phyloP scores from a whole-genome alignment of 1,140 invertebrate species.

The Drosophila bipectinata region DNA sequence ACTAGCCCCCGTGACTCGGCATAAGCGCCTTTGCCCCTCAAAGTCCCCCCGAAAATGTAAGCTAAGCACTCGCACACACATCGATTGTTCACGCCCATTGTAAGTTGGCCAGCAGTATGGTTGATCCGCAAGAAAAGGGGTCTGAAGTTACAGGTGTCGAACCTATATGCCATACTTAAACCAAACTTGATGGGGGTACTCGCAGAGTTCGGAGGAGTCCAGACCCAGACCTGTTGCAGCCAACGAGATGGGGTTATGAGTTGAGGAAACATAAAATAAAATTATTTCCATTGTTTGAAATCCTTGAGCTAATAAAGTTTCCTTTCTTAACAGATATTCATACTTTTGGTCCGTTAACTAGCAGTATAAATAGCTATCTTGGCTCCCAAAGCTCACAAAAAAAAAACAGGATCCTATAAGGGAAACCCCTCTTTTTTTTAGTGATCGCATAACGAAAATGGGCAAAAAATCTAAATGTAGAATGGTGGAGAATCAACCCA shows the following conservation, averaged over 20 bases:
- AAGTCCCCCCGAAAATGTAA: not conserved
- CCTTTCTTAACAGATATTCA: not conserved
- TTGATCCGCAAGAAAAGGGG: not conserved
- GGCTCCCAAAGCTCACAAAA: too few species aligned
- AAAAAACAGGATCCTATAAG: too few species aligned
- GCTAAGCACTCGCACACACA: constrained; percentile 13
- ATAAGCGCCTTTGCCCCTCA: constrained; percentile 21
- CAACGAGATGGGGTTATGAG: not conserved
- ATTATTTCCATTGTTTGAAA: not conserved
- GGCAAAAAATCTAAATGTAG: too few species aligned
- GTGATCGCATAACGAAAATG: too few species aligned
- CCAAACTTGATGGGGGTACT: not conserved
- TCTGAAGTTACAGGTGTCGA: constrained; percentile 28
- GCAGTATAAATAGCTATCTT: too few species aligned
- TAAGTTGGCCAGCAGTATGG: constrained; percentile 15
- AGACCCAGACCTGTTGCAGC: not conserved
- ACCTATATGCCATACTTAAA: constrained; percentile 10
- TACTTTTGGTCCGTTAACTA: not conserved
- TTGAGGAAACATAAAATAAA: not conserved
- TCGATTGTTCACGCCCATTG: constrained; percentile 65
- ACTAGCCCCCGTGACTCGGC: constrained; percentile 54
- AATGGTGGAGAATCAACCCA: too few species aligned
- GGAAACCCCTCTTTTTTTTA: too few species aligned
- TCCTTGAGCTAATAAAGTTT: not conserved
- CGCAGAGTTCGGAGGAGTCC: not conserved